Evolutionary conservation across 1,140 invertebrate genomes (phyloP).

Genomic region (Phthorimaea operculella): DNA sequence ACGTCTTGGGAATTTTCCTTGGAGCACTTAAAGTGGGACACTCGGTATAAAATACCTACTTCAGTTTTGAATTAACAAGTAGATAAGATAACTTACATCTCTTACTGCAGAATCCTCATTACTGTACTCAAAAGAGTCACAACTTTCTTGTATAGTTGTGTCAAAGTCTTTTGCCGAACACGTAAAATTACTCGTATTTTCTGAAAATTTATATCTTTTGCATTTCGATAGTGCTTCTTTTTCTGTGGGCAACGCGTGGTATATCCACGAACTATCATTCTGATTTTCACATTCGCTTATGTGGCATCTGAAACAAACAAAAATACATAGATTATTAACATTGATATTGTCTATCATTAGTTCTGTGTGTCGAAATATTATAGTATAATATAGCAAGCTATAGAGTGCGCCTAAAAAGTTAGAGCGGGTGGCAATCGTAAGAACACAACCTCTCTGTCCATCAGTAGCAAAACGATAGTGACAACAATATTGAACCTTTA

Average conservation of each 20-base stretch:
- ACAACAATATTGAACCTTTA: too few relatives aligned
- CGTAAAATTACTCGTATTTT: conserved; percentile 11
- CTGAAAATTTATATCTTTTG: conserved; percentile 17
- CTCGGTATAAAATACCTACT: too few relatives aligned
- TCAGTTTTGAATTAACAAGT: too few relatives aligned
- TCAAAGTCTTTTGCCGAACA: conserved; percentile 33
- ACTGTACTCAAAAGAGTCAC: conserved; percentile 36
- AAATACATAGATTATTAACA: background rate
- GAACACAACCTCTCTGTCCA: too few relatives aligned
- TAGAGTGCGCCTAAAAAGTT: too few relatives aligned
- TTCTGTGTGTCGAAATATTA: too few relatives aligned
- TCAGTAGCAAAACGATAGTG: too few relatives aligned
- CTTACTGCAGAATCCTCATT: conserved; percentile 46
- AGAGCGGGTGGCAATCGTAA: too few relatives aligned
- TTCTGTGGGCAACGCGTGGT: conserved; percentile 40
- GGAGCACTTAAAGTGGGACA: too few relatives aligned
- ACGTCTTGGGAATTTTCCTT: too few relatives aligned
- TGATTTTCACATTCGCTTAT: conserved; percentile 33
- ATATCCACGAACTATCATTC: conserved; percentile 31
- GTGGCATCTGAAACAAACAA: conserved; percentile 32
- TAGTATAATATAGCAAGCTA: too few relatives aligned
- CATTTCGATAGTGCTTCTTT: conserved; percentile 36
- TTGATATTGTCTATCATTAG: too few relatives aligned
- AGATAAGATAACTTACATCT: conserved; percentile 46
- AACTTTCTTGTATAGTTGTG: conserved; percentile 17